phyloP scores from a whole-genome alignment of 2,113 vertebrate species.

The Ivindomyrus marchei region DNA sequence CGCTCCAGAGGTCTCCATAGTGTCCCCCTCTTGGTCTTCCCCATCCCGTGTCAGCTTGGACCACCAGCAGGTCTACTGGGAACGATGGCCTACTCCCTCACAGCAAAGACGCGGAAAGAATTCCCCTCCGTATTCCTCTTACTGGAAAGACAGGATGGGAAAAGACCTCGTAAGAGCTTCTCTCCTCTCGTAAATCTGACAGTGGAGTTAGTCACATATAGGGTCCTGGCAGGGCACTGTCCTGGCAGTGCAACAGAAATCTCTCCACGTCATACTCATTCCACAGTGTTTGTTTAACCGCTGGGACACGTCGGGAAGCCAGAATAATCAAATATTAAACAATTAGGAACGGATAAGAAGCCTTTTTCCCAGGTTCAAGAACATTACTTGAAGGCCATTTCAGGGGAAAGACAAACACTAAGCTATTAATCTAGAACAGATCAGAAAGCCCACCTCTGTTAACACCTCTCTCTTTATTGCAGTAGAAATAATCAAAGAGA shows the following conservation, averaged over 20 bases:
- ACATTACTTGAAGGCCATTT: background rate
- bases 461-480: background rate
- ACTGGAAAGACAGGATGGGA: slow-evolving; percentile 45
- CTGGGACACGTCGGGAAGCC: background rate
- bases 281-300: background rate
- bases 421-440: background rate
- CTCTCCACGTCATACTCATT: too few relatives aligned
- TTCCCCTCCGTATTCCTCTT: slow-evolving; percentile 56
- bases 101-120: slow-evolving; percentile 60
- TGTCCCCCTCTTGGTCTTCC: slow-evolving; percentile 31
- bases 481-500: background rate
- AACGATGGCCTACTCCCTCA: slow-evolving; percentile 49
- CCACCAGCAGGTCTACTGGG: slow-evolving; percentile 5
- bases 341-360: background rate
- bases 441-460: background rate
- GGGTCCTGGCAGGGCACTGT: background rate
- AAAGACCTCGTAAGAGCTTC: background rate
- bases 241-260: background rate
- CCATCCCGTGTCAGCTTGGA: slow-evolving; percentile 33
- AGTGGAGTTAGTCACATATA: background rate
- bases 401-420: background rate
- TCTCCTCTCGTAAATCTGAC: background rate
- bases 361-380: background rate
- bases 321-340: background rate
- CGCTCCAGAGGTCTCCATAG: slow-evolving; percentile 27